Evolutionary conservation across 2,888 invertebrate species (phyloP), one percentile per base, ranked within the genome.

Genomic region (Stratiomys singularior): DNA sequence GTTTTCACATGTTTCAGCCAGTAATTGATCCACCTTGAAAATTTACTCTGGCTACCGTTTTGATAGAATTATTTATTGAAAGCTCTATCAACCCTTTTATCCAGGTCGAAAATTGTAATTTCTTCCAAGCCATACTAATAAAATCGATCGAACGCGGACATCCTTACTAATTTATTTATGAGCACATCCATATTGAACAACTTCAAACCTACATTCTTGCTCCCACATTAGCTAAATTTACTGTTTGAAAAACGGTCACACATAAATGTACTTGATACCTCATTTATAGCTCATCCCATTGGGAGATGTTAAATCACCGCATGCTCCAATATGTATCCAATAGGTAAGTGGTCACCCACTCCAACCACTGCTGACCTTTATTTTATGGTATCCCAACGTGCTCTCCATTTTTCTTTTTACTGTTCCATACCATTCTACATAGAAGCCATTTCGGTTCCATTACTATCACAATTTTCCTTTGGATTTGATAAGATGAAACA

Each of bases 241-340:
- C 60, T 64, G 67, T 78, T 80, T 80, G 80, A 80, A 79, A 80
- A 80, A 80, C 77, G 79, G 63, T 72, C 72, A 46, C 76, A 69
- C 67, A 76, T 80, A 79, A 80, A 80, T 79, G 80, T 77, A 80
- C 76, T 80, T 80, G 80, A 80, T 80, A 80, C 76, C 77, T 80
- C 80, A 80, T 80, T 80, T 80, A 80, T 80, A 74, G 78, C 76
- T 63, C 52, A 27, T 67, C 78, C 80, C 80, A 79, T 15, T 78
- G 80, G 80, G 80, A 79, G 78, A 80, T 80, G 79, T 80, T 80
- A 80, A 80, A 80, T 80, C 80, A 80, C 80, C 80, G 78, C 80
- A 80, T 78, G 37, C 37, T 52, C 37, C 66, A 28, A 66, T 66
- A 66, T 30, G 25, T 37, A 66, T 37, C 66, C 66, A 66, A 66